These are phyloP conservation scores for Porites australiensis DNA, from an alignment of 64 coral and sea anemone species.

Conservation along the genomic window DNA sequence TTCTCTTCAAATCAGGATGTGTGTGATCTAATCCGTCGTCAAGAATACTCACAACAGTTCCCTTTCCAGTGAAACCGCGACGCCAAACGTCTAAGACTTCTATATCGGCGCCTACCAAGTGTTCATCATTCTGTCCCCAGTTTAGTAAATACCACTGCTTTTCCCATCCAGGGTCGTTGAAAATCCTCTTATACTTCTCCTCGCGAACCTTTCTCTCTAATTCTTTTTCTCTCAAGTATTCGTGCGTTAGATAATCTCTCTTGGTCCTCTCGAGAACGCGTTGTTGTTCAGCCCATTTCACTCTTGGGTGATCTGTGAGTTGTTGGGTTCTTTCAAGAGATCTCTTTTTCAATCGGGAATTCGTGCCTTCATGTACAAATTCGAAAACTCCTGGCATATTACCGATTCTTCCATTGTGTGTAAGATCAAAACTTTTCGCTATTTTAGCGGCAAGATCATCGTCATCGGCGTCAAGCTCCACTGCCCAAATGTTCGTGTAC, in stretches of 20 bases:
- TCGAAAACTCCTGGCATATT: slow-evolving; percentile 74
- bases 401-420: slow-evolving; percentile 77
- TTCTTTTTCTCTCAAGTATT: slow-evolving; percentile 57
- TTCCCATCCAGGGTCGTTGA: slow-evolving; percentile 65
- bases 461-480: slow-evolving; percentile 77
- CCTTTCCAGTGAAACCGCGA: slow-evolving; percentile 71
- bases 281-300: slow-evolving; percentile 85
- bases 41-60: slow-evolving; percentile 81
- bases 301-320: slow-evolving; percentile 67
- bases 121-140: slow-evolving; percentile 66
- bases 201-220: slow-evolving; percentile 23
- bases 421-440: slow-evolving; percentile 76
- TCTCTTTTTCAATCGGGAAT: slow-evolving; percentile 48
- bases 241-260: slow-evolving; percentile 48
- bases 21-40: slow-evolving; percentile 90
- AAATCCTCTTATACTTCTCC: slow-evolving; percentile 73
- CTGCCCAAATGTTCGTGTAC: slow-evolving; percentile 71
- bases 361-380: slow-evolving; percentile 80
- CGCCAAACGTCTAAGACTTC: slow-evolving; percentile 81
- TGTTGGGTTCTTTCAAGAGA: slow-evolving; percentile 42
- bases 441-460: slow-evolving; percentile 74
- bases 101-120: slow-evolving; percentile 71
- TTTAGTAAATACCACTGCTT: slow-evolving; percentile 89
- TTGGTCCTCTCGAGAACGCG: slow-evolving; percentile 70
- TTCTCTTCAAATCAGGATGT: slow-evolving; percentile 89